Percentiles rank a stretch among this genome's conserved stretches.
Evolutionary conservation across 2,797 vertebrate species (phyloP).

Genomic region (Schizothorax lantsangensis): DNA sequence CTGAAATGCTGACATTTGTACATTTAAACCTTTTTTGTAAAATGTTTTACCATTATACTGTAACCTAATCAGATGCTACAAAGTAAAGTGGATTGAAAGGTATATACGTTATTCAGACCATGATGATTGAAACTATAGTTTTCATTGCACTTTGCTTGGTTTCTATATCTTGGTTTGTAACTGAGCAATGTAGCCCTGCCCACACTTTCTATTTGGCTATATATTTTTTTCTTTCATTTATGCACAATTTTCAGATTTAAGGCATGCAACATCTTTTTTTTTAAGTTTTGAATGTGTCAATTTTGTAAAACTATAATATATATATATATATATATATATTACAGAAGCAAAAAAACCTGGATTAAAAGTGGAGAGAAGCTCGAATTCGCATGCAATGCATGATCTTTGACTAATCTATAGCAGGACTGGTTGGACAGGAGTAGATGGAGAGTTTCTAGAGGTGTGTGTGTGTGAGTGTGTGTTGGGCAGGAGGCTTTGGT

Average conservation of each 20-base stretch:
- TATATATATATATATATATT: background rate
- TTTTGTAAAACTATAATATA: background rate
- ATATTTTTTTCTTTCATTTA: background rate
- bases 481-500: constrained; percentile 33
- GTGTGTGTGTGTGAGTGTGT: constrained; percentile 17
- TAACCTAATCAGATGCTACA: background rate
- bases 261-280: background rate
- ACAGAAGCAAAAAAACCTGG: background rate
- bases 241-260: background rate
- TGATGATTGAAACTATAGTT: background rate
- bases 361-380: background rate
- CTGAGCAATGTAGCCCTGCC: no score
- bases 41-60: background rate
- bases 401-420: constrained; percentile 14
- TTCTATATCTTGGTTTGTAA: no score
- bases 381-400: background rate
- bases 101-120: no score
- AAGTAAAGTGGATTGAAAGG: no score
- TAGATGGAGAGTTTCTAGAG: constrained; percentile 16
- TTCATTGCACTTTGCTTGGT: background rate
- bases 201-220: background rate
- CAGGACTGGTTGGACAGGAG: constrained; percentile 15
- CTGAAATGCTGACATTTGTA: background rate
- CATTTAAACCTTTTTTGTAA: no score
- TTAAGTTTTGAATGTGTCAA: background rate